Conservation (phyloP, 2,797 vertebrate species). For the Mus spretus region DNA sequence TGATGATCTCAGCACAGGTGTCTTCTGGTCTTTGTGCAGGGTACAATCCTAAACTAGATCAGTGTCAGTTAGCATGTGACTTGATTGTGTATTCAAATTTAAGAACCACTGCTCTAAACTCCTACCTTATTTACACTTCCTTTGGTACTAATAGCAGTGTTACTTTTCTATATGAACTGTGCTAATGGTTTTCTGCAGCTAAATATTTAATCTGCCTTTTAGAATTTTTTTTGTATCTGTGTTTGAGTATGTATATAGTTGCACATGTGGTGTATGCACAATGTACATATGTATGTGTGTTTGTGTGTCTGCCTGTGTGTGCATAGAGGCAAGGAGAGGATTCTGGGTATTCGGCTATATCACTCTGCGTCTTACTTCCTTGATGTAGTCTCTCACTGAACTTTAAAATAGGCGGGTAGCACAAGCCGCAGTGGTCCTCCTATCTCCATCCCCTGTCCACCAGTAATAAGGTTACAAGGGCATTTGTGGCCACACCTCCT, state of each 20-base stretch:
- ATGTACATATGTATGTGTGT: not conserved
- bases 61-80: not conserved
- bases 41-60: not conserved
- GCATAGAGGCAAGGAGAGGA: not conserved
- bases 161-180: not conserved
- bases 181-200: conserved; percentile 14
- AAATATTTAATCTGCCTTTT: conserved; percentile 21
- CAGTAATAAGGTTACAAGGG: not conserved
- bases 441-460: rapidly evolving
- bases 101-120: not conserved
- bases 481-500: not conserved
- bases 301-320: not conserved
- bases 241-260: not conserved
- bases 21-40: not conserved
- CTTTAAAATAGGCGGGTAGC: not conserved
- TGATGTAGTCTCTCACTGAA: not conserved
- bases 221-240: not conserved
- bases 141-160: not conserved
- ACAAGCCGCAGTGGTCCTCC: not conserved
- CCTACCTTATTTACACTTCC: not conserved
- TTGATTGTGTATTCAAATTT: not conserved
- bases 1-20: not conserved
- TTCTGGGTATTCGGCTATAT: not conserved
- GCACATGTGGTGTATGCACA: not conserved
- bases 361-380: not conserved